Percentiles rank a stretch among this genome's conserved stretches.
phyloP scores from a whole-genome alignment of 1,140 invertebrate species.

The Microplitis demolitor region DNA sequence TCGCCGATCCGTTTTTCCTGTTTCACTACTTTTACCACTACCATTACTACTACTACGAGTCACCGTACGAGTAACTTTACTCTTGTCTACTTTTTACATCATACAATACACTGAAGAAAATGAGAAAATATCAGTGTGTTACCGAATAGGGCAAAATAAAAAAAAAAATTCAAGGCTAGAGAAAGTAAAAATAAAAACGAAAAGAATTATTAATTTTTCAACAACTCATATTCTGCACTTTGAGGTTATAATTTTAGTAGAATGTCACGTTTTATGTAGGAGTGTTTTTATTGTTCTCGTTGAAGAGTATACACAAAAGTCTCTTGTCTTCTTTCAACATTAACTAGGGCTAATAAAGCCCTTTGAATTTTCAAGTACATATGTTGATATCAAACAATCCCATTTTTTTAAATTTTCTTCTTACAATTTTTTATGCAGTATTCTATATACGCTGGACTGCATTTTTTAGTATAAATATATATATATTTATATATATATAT shows the following conservation, averaged over 20 bases:
- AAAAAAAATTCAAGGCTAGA: no score
- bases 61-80: no score
- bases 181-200: neutral
- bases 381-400: neutral
- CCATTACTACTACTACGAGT: no score
- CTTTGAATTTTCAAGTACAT: neutral
- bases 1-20: conserved; percentile 6
- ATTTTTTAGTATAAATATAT: neutral
- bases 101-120: no score
- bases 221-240: neutral
- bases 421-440: neutral
- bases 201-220: neutral
- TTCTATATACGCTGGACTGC: neutral
- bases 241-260: neutral
- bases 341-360: no score
- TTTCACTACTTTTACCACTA: neutral
- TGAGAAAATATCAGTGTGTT: neutral
- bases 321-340: neutral
- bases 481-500: neutral
- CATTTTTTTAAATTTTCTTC: neutral
- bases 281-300: conserved; percentile 14
- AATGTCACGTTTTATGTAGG: conserved; percentile 13
- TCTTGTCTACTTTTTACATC: conserved; percentile 15
- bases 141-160: neutral
- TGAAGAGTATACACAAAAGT: neutral